These are phyloP conservation scores for Coracopsis vasa DNA, from an alignment of 2,113 vertebrate species.

Conservation along the genomic window DNA sequence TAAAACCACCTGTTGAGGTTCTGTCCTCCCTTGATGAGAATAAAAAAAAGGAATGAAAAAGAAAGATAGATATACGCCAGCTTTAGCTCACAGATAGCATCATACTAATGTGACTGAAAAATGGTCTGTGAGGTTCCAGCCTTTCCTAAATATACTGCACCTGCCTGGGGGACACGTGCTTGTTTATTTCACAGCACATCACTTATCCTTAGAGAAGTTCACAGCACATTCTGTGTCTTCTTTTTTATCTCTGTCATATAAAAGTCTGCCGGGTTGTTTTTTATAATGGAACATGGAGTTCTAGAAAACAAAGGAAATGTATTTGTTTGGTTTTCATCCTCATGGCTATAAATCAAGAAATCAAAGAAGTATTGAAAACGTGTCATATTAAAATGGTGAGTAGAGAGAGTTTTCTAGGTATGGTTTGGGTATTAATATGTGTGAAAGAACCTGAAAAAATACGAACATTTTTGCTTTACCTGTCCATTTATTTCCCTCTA, in stretches of 20 bases:
- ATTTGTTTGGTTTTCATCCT: constrained; percentile 4
- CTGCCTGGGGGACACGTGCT: background rate
- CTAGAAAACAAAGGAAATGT: background rate
- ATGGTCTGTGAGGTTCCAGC: background rate
- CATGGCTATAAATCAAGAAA: background rate
- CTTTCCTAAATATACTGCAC: background rate
- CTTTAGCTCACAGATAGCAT: background rate
- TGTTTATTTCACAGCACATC: background rate
- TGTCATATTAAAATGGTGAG: background rate
- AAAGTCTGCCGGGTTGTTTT: background rate
- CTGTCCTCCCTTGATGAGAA: background rate
- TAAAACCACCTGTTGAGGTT: background rate
- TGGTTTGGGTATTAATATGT: background rate
- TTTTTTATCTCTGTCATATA: background rate
- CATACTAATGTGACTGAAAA: background rate
- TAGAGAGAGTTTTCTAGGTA: background rate
- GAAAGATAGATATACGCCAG: background rate
- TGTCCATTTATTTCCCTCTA: background rate
- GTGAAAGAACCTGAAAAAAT: background rate
- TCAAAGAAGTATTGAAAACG: background rate
- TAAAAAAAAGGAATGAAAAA: background rate
- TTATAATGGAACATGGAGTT: background rate
- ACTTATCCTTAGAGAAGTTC: background rate
- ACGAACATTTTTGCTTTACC: background rate
- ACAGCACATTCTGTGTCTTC: background rate